Evolutionary conservation across 2,797 vertebrate genomes (phyloP), one percentile per base, ranked within the genome.

Genomic region (Sebastes trivittatus): DNA sequence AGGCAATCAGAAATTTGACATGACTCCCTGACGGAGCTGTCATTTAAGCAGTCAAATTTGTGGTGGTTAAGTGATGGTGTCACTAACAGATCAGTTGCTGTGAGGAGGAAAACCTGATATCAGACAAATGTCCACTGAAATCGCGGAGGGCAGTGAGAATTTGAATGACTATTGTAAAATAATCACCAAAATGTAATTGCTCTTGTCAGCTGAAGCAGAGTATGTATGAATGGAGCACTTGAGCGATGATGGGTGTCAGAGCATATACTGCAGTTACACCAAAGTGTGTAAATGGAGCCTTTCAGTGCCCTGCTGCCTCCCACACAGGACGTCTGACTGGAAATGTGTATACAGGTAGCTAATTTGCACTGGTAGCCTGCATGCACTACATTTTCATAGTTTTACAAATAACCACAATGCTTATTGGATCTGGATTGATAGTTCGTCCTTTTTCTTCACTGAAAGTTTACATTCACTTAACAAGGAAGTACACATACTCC

Each of bases 211-310:
- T 80, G 59, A 92, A 89, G 82, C 89, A 78, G 86, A 82, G 84
- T 88, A 65, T 84, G 82, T 90, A 92, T 95, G 93, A 95, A 94
- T 94, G 88, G 90, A 94, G 88, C 89, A 91, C 91, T 95, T 93
- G 90, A 82, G 75, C 65, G 71, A 90, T 91, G 87, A 93, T 93
- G 80, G 86, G 78, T 89, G 85, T 91, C 88, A 91, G 90, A 86
- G 92, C 88, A 94, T 93, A 93, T 67, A 89, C 91, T 88, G 92
- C 92, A 93, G 93, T 95, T 93, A 94, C 90, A 91, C 88, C 88
- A 91, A 93, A 95, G 94, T 94, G 94, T 94, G 90, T 95, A 95
- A 96, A 95, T 94, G 92, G 88, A 94, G 94, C 91, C 93, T 94
- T 95, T 95, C 89, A 92, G 72, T 89, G 77, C 83, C 89, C 84